A percentile compares a stretch with the other conserved stretches of the same genome.
phyloP scores from a whole-genome alignment of 2,797 vertebrate species.

The Tangara arthus region DNA sequence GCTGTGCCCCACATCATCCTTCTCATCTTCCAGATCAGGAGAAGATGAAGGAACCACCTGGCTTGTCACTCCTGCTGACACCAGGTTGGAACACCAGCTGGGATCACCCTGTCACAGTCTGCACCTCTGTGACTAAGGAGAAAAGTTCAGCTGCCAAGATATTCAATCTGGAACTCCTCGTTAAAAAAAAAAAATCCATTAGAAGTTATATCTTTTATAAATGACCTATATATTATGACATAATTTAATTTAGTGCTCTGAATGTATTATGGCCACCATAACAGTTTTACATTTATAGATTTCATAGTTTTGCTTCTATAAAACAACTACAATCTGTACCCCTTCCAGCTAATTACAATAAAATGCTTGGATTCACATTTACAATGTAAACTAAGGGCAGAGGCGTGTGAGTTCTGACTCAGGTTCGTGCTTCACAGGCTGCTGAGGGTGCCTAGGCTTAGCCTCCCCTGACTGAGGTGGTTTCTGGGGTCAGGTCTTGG shows the following conservation, averaged over 20 bases:
- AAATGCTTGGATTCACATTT: slow-evolving; percentile 48
- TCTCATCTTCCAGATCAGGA: neutral
- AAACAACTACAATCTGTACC: slow-evolving; percentile 52
- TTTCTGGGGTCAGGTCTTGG: neutral
- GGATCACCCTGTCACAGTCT: neutral
- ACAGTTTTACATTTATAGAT: slow-evolving; percentile 61
- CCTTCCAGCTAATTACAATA: slow-evolving; percentile 58
- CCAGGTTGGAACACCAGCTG: neutral
- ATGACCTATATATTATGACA: slow-evolving; percentile 55
- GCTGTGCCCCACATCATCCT: neutral
- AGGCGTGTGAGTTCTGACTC: neutral
- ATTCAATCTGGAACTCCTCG: neutral
- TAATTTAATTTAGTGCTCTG: slow-evolving; percentile 58
- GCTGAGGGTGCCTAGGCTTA: neutral
- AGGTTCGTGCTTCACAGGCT: neutral
- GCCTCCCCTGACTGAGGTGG: neutral
- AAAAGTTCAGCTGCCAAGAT: slow-evolving; percentile 7
- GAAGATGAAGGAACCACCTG: neutral
- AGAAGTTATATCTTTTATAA: slow-evolving; percentile 43
- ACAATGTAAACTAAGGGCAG: slow-evolving; percentile 18
- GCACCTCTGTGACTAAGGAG: neutral
- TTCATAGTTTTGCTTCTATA: slow-evolving; percentile 65
- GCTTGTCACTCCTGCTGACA: neutral
- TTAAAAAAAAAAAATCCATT: neutral
- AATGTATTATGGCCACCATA: slow-evolving; percentile 16